Percentiles rank a stretch among this genome's conserved stretches.
Conservation (phyloP, 1,140 invertebrate genomes). For the Drosophila simulans region DNA sequence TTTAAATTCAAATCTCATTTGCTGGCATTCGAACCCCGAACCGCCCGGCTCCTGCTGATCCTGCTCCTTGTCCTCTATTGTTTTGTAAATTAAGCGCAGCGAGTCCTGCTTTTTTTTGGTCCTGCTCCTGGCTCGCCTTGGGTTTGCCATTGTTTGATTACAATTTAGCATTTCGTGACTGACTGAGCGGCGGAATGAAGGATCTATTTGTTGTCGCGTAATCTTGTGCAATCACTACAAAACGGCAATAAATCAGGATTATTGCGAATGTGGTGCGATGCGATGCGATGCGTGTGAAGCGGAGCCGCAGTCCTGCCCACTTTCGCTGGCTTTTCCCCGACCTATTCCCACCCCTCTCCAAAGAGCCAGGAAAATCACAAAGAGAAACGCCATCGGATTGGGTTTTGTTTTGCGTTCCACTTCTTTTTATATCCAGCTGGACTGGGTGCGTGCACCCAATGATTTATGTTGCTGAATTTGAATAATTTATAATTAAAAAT, state of each 20-base stretch:
- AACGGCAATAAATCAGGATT: conserved; percentile 84
- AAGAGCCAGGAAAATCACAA: conserved; percentile 14
- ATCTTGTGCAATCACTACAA: conserved; percentile 84
- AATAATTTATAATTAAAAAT: conserved; percentile 84
- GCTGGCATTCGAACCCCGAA: conserved; percentile 30
- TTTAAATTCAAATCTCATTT: conserved; percentile 84
- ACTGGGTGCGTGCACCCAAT: conserved; percentile 67
- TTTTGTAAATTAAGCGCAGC: conserved; percentile 73
- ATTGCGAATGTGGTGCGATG: conserved; percentile 77
- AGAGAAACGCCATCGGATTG: conserved; percentile 15
- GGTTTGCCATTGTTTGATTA: conserved; percentile 75
- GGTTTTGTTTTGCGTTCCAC: conserved; percentile 31
- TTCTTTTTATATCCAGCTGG: conserved; percentile 1
- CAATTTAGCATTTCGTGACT: conserved; percentile 83
- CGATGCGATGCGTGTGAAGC: conserved; percentile 66
- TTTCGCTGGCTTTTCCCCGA: conserved; percentile 5
- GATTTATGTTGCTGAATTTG: conserved; percentile 81
- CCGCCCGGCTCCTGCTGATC: background rate
- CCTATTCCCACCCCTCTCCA: conserved; percentile 21
- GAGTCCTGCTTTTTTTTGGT: conserved; percentile 47
- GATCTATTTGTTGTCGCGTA: conserved; percentile 83
- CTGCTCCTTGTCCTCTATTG: conserved; percentile 21
- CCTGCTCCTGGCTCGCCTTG: conserved; percentile 22
- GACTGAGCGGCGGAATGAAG: conserved; percentile 71
- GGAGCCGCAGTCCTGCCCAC: conserved; percentile 45